These are phyloP conservation scores for Eriosoma lanigerum DNA, from an alignment of 1,140 invertebrate genomes.

Conservation along the genomic window DNA sequence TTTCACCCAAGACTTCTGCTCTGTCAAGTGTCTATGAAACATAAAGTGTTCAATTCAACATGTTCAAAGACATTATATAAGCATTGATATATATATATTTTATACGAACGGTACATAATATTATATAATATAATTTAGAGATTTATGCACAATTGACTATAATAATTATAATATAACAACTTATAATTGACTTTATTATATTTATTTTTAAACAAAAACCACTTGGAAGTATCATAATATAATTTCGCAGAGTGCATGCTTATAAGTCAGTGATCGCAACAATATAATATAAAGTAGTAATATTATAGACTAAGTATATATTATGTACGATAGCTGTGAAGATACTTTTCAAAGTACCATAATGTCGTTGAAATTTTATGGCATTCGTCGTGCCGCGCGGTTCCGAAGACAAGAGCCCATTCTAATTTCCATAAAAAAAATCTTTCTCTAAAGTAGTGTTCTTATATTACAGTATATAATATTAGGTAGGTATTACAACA, in stretches of 20 bases:
- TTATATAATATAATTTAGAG: slow-evolving; percentile 1
- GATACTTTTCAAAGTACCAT: neutral
- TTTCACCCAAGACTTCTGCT: too few relatives aligned
- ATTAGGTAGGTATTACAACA: neutral
- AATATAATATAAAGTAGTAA: neutral
- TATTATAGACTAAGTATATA: too few relatives aligned
- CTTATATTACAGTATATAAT: neutral
- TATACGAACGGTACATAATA: neutral
- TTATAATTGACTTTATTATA: slow-evolving; percentile 7
- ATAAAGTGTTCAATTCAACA: neutral
- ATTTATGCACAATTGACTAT: neutral
- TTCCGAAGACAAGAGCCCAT: neutral
- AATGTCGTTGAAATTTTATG: slow-evolving; percentile 22
- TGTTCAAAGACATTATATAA: neutral
- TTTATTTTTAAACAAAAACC: slow-evolving; percentile 7
- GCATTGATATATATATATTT: neutral
- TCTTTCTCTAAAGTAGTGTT: neutral
- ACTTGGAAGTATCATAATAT: neutral
- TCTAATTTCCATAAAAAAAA: slow-evolving; percentile 8
- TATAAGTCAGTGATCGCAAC: neutral
- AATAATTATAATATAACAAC: neutral
- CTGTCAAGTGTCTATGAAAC: too few relatives aligned
- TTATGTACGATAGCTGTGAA: neutral
- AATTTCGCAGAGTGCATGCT: slow-evolving; percentile 1
- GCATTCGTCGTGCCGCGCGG: neutral